Evolutionary conservation across 2,113 vertebrate genomes (phyloP).

Genomic region (Pluvianellus socialis): DNA sequence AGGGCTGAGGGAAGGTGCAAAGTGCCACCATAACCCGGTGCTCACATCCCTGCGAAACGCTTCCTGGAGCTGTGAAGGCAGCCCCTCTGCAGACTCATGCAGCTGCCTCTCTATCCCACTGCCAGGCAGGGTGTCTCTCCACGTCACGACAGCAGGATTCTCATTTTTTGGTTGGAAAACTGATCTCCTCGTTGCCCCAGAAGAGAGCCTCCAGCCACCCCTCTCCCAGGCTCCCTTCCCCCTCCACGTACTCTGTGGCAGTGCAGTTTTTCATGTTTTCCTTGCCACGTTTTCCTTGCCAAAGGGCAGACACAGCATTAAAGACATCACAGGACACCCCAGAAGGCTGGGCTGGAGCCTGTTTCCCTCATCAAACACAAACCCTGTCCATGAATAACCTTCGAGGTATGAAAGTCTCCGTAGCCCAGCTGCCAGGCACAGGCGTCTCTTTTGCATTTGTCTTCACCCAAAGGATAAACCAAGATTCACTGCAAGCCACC

Average conservation of each 20-base stretch:
- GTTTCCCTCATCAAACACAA: not conserved
- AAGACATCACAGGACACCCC: not conserved
- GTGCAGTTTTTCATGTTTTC: not conserved
- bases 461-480: not conserved
- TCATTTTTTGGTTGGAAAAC: not conserved
- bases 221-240: not conserved
- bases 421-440: not conserved
- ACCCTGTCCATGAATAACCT: not conserved
- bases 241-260: accelerated
- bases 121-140: not conserved
- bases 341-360: not conserved
- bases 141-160: not conserved
- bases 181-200: not conserved
- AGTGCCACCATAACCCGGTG: accelerated
- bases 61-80: not conserved
- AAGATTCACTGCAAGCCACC: not conserved
- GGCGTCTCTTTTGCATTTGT: not conserved
- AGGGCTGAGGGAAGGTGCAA: not conserved
- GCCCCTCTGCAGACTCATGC: too few relatives aligned
- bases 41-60: not conserved
- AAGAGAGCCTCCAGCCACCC: not conserved
- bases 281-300: not conserved
- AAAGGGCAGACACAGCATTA: not conserved
- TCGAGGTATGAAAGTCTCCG: not conserved
- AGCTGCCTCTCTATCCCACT: not conserved